Evolutionary conservation across 2,888 invertebrate species (phyloP).

Genomic region (Acronicta psi): DNA sequence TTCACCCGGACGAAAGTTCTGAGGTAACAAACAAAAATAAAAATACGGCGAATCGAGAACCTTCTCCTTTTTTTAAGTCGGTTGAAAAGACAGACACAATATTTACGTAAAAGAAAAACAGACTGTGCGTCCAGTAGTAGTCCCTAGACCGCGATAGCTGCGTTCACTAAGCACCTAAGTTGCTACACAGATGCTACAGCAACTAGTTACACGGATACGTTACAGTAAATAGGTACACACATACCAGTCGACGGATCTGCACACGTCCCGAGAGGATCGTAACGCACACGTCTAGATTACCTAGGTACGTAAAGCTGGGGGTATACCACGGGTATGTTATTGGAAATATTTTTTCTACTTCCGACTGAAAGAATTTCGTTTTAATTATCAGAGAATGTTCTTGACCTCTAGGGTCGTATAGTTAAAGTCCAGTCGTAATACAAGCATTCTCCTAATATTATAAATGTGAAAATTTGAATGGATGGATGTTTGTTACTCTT

Average conservation of each 20-base stretch:
- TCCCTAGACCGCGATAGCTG: slow-evolving; percentile 21
- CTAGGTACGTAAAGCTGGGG: slow-evolving; percentile 46
- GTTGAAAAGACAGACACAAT: too few species aligned
- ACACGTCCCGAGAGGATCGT: slow-evolving; percentile 53
- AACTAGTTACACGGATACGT: neutral
- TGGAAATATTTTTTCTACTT: neutral
- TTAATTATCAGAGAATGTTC: too few species aligned
- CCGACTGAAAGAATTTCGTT: too few species aligned
- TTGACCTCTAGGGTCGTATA: too few species aligned
- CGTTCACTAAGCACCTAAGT: slow-evolving; percentile 18
- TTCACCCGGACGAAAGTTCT: too few species aligned
- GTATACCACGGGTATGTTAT: slow-evolving; percentile 22
- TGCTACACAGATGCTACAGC: slow-evolving; percentile 16
- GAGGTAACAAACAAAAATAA: too few species aligned
- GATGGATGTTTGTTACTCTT: too few species aligned
- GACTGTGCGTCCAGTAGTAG: slow-evolving; percentile 4
- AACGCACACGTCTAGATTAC: slow-evolving; percentile 63
- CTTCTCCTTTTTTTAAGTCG: too few species aligned
- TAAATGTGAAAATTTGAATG: too few species aligned
- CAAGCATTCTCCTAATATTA: too few species aligned
- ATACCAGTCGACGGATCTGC: slow-evolving; percentile 26
- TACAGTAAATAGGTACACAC: slow-evolving; percentile 18
- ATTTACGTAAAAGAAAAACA: neutral
- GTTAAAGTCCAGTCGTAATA: too few species aligned
- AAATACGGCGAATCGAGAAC: too few species aligned